These are phyloP conservation scores for Brachionus rubens DNA, from an alignment of 1,140 invertebrate genomes.

Conservation along the genomic window DNA sequence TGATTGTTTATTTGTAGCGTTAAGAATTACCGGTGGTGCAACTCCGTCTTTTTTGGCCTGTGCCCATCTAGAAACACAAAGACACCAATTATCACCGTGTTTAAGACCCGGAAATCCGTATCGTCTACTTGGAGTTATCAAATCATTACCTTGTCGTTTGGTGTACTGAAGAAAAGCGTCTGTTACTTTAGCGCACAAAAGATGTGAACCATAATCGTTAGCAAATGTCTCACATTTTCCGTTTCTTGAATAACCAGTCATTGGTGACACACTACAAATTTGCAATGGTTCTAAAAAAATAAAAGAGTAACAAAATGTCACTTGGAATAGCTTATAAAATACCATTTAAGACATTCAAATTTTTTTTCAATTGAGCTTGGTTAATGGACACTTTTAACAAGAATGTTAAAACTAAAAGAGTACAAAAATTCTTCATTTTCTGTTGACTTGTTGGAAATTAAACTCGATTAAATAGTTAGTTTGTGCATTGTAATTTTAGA, in stretches of 20 bases:
- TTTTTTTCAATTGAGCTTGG: too few relatives aligned
- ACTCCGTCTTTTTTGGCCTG: constrained; percentile 20
- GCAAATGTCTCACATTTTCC: constrained; percentile 20
- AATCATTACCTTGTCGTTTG: constrained; percentile 34
- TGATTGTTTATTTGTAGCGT: constrained; percentile 23
- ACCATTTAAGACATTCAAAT: too few relatives aligned
- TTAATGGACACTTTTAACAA: too few relatives aligned
- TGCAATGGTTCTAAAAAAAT: not conserved
- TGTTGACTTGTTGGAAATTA: too few relatives aligned
- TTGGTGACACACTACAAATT: constrained; percentile 20
- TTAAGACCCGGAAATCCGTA: constrained; percentile 30
- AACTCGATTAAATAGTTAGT: too few relatives aligned
- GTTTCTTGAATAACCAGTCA: constrained; percentile 34
- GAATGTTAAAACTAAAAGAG: too few relatives aligned
- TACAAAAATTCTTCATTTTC: too few relatives aligned
- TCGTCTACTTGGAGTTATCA: not conserved
- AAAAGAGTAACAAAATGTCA: too few relatives aligned
- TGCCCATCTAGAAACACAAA: constrained; percentile 36
- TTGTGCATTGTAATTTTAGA: too few relatives aligned
- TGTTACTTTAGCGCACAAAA: constrained; percentile 19
- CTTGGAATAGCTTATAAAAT: too few relatives aligned
- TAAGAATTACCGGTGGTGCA: not conserved
- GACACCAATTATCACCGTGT: constrained; percentile 41
- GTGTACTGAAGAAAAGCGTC: constrained; percentile 44
- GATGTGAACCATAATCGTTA: constrained; percentile 10